These are phyloP conservation scores for Drosophila erecta DNA, from an alignment of 1,140 invertebrate species.

Conservation along the genomic window DNA sequence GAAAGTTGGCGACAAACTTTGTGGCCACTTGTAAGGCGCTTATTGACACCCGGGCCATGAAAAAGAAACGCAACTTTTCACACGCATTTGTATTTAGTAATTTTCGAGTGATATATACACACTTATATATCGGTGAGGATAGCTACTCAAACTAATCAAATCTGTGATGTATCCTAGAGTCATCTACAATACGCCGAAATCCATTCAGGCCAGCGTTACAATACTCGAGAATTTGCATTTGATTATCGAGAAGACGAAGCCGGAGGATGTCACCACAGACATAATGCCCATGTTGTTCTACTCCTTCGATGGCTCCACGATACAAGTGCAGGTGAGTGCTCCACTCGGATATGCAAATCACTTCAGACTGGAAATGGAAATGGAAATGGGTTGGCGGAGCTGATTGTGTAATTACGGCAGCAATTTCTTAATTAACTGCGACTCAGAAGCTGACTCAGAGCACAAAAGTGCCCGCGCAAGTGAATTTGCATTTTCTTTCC, in stretches of 20 bases:
- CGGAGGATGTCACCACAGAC: constrained; percentile 92
- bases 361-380: constrained; percentile 1
- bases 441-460: constrained; percentile 31
- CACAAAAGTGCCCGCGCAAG: constrained; percentile 45
- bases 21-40: constrained; percentile 71
- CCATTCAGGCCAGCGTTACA: constrained; percentile 95
- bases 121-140: too few relatives aligned
- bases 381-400: constrained; percentile 43
- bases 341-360: constrained; percentile 48
- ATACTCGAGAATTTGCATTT: constrained; percentile 96
- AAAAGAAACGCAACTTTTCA: constrained; percentile 20
- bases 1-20: constrained; percentile 57
- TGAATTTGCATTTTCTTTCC: constrained; percentile 41
- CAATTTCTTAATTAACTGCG: constrained; percentile 76
- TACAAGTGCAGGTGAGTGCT: constrained; percentile 93
- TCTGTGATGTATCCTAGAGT: constrained; percentile 84
- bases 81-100: constrained; percentile 30
- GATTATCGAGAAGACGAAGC: constrained; percentile 94
- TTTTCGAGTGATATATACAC: constrained; percentile 16
- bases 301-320: constrained; percentile 95
- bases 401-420: constrained; percentile 73
- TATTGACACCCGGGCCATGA: constrained; percentile 64
- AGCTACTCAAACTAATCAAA: constrained; percentile 44
- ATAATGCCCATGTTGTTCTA: constrained; percentile 95
- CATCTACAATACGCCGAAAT: constrained; percentile 93